Evolutionary conservation across 2,888 invertebrate species (phyloP).

Genomic region (Pollenia griseotomentosa): DNA sequence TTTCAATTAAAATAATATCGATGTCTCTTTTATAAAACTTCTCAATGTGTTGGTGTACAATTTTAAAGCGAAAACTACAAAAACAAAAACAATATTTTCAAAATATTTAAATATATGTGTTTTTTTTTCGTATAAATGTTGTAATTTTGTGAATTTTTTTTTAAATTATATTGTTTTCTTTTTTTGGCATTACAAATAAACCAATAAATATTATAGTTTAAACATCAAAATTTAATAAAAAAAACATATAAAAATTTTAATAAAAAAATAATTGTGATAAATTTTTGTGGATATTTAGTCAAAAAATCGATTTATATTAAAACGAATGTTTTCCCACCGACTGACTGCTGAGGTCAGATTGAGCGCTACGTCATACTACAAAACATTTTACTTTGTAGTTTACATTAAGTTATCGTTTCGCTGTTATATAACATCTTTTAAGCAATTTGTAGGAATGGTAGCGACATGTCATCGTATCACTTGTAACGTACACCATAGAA

Average conservation of each 20-base stretch:
- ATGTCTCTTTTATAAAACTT: constrained; percentile 68
- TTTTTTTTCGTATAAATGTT: constrained; percentile 71
- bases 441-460: too few species aligned
- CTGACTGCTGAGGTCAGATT: too few species aligned
- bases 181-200: constrained; percentile 75
- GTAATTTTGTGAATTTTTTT: constrained; percentile 66
- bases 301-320: not conserved
- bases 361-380: too few species aligned
- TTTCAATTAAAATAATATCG: constrained; percentile 63
- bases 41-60: constrained; percentile 75
- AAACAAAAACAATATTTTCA: constrained; percentile 26
- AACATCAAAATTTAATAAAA: constrained; percentile 2
- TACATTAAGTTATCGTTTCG: too few species aligned
- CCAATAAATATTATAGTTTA: constrained; percentile 50
- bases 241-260: constrained; percentile 4
- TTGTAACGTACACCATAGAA: too few species aligned
- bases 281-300: constrained; percentile 63
- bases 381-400: too few species aligned
- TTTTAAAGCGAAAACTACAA: constrained; percentile 59
- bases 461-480: too few species aligned
- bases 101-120: constrained; percentile 66
- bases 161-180: constrained; percentile 53
- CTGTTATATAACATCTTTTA: too few species aligned
- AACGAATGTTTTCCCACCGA: too few species aligned
- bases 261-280: not conserved